Evolutionary conservation across 2,797 vertebrate genomes (phyloP).

Genomic region (Sandelia bainsii): DNA sequence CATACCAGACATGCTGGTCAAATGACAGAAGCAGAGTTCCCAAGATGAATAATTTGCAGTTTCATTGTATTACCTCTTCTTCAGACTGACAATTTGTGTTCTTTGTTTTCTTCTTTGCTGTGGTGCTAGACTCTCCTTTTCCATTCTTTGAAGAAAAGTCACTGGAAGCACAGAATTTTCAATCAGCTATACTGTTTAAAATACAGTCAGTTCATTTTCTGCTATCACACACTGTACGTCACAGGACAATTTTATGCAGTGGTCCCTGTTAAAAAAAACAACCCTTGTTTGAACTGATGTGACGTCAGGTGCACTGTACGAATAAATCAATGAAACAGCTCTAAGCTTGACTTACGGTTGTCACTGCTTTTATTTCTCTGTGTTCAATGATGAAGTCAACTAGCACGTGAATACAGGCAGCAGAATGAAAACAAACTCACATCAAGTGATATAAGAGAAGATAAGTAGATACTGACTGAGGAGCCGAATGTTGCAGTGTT

Average conservation of each 20-base stretch:
- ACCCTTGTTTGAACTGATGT: not conserved
- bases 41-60: not conserved
- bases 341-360: no score
- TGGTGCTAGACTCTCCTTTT: constrained; percentile 12
- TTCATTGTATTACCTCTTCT: constrained; percentile 38
- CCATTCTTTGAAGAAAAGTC: constrained; percentile 58
- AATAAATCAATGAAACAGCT: not conserved
- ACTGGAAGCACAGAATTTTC: constrained; percentile 51
- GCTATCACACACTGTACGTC: not conserved
- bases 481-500: not conserved
- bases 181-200: constrained; percentile 1
- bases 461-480: not conserved
- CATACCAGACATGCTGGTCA: no score
- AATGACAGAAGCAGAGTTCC: not conserved
- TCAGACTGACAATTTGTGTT: constrained; percentile 16
- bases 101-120: constrained; percentile 52
- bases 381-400: not conserved
- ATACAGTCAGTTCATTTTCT: not conserved
- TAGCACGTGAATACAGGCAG: not conserved
- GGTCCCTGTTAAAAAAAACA: not conserved
- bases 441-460: not conserved
- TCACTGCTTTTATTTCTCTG: not conserved
- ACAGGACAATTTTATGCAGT: not conserved
- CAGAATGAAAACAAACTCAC: not conserved
- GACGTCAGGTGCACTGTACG: not conserved